Evolutionary conservation across 2,113 vertebrate species (phyloP).

Genomic region (Anolis carolinensis): DNA sequence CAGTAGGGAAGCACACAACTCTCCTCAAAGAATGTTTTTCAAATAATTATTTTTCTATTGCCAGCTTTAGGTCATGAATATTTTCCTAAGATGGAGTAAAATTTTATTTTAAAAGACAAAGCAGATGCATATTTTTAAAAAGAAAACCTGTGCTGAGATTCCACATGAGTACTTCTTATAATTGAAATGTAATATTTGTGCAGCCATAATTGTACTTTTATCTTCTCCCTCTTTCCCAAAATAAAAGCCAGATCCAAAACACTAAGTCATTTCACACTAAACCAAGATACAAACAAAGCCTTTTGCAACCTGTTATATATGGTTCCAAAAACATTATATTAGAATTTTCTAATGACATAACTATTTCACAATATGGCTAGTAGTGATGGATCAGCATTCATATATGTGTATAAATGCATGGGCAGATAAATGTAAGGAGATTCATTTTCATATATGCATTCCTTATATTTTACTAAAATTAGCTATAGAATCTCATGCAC

Average conservation of each 20-base stretch:
- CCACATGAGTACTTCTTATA: constrained; percentile 40
- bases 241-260: constrained; percentile 38
- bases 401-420: constrained; percentile 49
- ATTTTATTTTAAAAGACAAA: constrained; percentile 42
- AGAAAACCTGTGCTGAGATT: constrained; percentile 28
- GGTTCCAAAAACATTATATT: background rate
- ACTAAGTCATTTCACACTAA: constrained; percentile 14
- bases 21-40: constrained; percentile 87
- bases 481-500: constrained; percentile 51
- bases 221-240: background rate
- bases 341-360: constrained; percentile 33
- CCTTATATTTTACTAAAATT: constrained; percentile 58
- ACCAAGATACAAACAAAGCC: background rate
- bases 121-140: constrained; percentile 27
- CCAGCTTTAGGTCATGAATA: constrained; percentile 77
- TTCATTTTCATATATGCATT: constrained; percentile 56
- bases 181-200: constrained; percentile 28
- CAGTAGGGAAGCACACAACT: constrained; percentile 88
- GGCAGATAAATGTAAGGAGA: constrained; percentile 17
- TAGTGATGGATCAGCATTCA: constrained; percentile 22
- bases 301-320: constrained; percentile 8
- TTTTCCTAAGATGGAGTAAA: constrained; percentile 71
- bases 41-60: constrained; percentile 85
- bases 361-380: constrained; percentile 48
- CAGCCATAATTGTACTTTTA: background rate